Evolutionary conservation across 2,113 vertebrate species (phyloP).

Genomic region (Pao palembangensis): DNA sequence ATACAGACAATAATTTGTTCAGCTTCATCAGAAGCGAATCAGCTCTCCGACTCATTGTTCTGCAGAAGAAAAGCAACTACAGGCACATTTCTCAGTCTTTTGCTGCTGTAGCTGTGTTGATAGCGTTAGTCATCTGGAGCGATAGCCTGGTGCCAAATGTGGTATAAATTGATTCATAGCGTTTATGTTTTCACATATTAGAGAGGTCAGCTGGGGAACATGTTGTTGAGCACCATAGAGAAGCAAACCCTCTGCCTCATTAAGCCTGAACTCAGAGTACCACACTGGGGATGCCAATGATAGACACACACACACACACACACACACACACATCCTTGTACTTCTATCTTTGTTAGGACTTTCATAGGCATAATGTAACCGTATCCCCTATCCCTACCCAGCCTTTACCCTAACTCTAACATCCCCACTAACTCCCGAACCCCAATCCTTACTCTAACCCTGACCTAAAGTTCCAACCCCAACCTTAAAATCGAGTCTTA

Average conservation of each 20-base stretch:
- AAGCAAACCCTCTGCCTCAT: constrained; percentile 57
- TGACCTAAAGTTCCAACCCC: too few species aligned
- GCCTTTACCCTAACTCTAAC: too few species aligned
- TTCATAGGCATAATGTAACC: too few species aligned
- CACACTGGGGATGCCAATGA: constrained; percentile 9
- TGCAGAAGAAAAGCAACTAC: constrained; percentile 3
- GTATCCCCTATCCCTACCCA: too few species aligned
- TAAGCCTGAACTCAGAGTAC: constrained; percentile 55
- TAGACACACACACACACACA: too few species aligned
- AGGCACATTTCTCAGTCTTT: constrained; percentile 9
- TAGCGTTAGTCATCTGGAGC: constrained; percentile 40
- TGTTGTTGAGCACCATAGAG: constrained; percentile 55
- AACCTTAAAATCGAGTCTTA: too few species aligned
- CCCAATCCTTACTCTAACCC: too few species aligned
- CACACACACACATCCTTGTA: neutral
- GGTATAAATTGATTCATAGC: constrained; percentile 45
- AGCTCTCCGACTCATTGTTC: constrained; percentile 25
- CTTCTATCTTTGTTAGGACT: too few species aligned
- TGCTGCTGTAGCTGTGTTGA: constrained; percentile 22
- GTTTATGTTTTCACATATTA: constrained; percentile 39
- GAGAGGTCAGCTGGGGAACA: constrained; percentile 64
- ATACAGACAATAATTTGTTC: neutral
- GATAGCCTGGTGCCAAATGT: constrained; percentile 30
- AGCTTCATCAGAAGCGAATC: neutral
- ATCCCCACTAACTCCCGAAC: constrained; percentile 27